Percentiles rank a stretch among this genome's conserved stretches.
phyloP scores from a whole-genome alignment of 2,888 invertebrate species.

The Anthrax anthrax region DNA sequence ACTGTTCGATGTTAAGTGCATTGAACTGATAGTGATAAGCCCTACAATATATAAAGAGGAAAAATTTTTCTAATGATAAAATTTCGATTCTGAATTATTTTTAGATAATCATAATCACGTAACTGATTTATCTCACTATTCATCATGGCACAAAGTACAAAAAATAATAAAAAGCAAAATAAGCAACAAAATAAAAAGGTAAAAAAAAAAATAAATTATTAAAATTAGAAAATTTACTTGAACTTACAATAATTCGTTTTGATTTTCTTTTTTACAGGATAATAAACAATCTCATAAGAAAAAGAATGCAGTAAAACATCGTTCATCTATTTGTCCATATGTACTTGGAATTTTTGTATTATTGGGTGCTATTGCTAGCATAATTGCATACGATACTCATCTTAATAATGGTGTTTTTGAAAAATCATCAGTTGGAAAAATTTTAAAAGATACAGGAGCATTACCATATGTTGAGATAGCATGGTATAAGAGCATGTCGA shows the following conservation, averaged over 20 bases:
- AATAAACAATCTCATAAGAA: constrained; percentile 19
- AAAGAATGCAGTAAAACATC: constrained; percentile 18
- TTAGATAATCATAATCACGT: too few relatives aligned
- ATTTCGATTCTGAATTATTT: too few relatives aligned
- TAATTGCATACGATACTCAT: constrained; percentile 50
- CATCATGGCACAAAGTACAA: constrained; percentile 32
- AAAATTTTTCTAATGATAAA: too few relatives aligned
- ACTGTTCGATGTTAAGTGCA: too few relatives aligned
- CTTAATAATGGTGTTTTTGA: constrained; percentile 51
- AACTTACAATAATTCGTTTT: neutral
- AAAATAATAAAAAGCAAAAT: constrained; percentile 32
- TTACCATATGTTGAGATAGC: constrained; percentile 48
- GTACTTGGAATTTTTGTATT: constrained; percentile 47
- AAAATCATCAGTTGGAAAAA: constrained; percentile 49
- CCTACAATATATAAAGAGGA: too few relatives aligned
- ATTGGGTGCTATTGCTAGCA: constrained; percentile 42
- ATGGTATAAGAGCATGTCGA: constrained; percentile 44
- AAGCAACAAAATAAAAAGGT: constrained; percentile 32
- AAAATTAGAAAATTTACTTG: constrained; percentile 8
- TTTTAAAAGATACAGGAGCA: constrained; percentile 49
- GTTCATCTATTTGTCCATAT: constrained; percentile 46
- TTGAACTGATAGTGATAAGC: too few relatives aligned
- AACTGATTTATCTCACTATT: too few relatives aligned
- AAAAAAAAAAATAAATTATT: constrained; percentile 10
- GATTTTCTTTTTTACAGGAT: constrained; percentile 7